These are phyloP conservation scores for Sinocyclocheilus rhinocerous DNA, from an alignment of 2,113 vertebrate genomes.

Conservation along the genomic window DNA sequence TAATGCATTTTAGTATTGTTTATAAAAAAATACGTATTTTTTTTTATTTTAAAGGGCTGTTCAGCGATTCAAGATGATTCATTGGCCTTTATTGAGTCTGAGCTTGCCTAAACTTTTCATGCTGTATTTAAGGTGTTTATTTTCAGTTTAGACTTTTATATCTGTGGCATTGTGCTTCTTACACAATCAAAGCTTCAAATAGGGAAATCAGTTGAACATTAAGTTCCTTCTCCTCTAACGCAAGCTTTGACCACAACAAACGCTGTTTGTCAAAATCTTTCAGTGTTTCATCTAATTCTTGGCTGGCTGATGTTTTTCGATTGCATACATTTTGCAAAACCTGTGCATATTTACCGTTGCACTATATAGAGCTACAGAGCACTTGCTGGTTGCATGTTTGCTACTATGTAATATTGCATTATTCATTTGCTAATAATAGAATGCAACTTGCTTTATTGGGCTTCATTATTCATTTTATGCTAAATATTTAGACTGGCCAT, in stretches of 20 bases:
- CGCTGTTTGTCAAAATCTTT: not conserved
- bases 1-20: not conserved
- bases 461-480: not conserved
- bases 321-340: not conserved
- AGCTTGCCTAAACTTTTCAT: not conserved
- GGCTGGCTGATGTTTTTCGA: not conserved
- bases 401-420: not conserved
- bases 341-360: not conserved
- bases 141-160: not conserved
- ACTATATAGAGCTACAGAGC: not conserved
- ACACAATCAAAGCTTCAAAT: slow-evolving; percentile 52
- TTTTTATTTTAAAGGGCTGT: not conserved
- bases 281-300: slow-evolving; percentile 29
- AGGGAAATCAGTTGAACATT: slow-evolving; percentile 28
- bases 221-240: slow-evolving; percentile 5
- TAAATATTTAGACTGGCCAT: slow-evolving; percentile 36
- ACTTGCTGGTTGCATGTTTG: not conserved
- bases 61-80: not conserved
- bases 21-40: not conserved
- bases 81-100: not conserved
- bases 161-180: slow-evolving; percentile 37
- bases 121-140: not conserved
- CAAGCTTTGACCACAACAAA: slow-evolving; percentile 34
- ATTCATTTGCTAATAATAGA: not conserved
- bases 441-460: not conserved